Conservation (phyloP, 92 coral and sea anemone genomes). For the Zoanthus gigantus region DNA sequence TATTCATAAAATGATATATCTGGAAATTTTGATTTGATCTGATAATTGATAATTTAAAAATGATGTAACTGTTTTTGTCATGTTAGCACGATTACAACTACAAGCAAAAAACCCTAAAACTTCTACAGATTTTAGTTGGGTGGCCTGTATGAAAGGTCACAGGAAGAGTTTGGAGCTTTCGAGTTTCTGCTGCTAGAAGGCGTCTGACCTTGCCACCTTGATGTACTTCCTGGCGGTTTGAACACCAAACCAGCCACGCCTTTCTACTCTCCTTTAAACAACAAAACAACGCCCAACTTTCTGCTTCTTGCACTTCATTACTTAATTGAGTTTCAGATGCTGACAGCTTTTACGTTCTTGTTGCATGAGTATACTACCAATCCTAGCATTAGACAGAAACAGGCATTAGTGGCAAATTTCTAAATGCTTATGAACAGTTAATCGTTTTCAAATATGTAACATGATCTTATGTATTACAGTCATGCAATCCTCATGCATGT, state of each 20-base stretch:
- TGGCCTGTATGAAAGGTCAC: background rate
- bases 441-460: background rate
- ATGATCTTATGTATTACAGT: background rate
- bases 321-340: background rate
- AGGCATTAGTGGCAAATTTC: background rate
- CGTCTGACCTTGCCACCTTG: slow-evolving; percentile 2
- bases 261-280: background rate
- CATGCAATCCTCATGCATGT: background rate
- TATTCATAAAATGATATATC: no score
- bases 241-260: background rate
- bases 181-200: background rate
- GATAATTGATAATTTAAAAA: no score
- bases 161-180: background rate
- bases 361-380: background rate
- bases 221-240: background rate
- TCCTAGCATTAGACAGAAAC: background rate
- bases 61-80: no score
- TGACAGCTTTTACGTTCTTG: background rate
- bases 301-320: background rate
- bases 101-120: no score
- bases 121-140: background rate
- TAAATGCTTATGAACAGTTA: background rate
- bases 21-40: no score
- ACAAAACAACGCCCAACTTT: background rate
- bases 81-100: no score